phyloP scores from a whole-genome alignment of 2,797 vertebrate species.

The Pantherophis alleghaniensis region DNA sequence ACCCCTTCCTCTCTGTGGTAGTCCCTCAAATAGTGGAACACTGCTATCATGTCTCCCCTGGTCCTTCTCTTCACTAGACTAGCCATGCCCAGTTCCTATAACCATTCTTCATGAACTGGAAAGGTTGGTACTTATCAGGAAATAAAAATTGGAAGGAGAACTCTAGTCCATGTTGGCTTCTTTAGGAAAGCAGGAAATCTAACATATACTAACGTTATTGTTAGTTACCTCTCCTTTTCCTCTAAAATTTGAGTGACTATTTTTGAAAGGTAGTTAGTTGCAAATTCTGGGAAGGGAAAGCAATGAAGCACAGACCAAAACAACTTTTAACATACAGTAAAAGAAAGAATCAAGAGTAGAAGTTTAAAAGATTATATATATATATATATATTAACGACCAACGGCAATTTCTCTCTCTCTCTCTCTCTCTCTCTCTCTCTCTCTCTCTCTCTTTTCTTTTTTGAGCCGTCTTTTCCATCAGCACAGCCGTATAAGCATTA shows the following conservation, averaged over 20 bases:
- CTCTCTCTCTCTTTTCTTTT: neutral
- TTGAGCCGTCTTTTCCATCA: slow-evolving; percentile 13
- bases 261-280: neutral
- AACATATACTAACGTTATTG: neutral
- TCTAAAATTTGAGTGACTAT: neutral
- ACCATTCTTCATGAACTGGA: too few species aligned
- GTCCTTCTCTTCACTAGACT: too few species aligned
- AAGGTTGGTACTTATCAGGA: neutral
- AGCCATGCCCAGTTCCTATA: too few species aligned
- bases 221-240: neutral
- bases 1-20: too few species aligned
- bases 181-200: neutral
- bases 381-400: neutral
- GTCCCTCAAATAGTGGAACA: too few species aligned
- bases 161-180: neutral
- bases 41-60: too few species aligned
- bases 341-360: neutral
- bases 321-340: neutral
- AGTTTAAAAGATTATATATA: neutral
- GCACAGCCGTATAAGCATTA: slow-evolving; percentile 3
- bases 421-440: too few species aligned
- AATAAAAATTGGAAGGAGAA: neutral
- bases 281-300: neutral
- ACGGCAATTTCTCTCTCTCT: neutral
- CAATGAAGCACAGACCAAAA: neutral